phyloP scores from a whole-genome alignment of 2,888 invertebrate genomes.

The Ceraclea dissimilis region DNA sequence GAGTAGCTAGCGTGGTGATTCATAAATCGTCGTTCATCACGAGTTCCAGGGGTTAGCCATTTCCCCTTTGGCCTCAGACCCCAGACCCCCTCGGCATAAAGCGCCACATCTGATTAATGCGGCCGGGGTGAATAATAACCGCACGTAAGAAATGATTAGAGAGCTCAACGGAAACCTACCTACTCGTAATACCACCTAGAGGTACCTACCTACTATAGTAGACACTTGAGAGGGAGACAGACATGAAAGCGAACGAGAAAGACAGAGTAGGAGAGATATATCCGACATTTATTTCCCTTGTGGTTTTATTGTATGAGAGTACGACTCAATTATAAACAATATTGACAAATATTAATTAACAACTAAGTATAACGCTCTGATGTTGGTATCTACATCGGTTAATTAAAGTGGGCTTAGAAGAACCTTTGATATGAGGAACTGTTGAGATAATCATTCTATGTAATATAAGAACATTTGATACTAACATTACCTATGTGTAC shows the following conservation, averaged over 20 bases:
- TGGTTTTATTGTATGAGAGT: neutral
- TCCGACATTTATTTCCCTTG: conserved; percentile 5
- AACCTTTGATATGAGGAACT: conserved; percentile 1
- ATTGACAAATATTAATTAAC: conserved; percentile 2
- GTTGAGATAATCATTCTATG: neutral
- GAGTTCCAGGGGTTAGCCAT: neutral
- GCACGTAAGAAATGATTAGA: conserved; percentile 23
- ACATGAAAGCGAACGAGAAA: neutral
- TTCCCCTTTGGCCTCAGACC: neutral
- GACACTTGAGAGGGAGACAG: neutral
- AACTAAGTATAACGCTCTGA: neutral
- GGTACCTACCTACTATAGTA: too few species aligned
- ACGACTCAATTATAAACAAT: conserved; percentile 2
- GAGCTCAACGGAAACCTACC: neutral
- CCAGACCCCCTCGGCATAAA: neutral
- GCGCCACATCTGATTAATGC: conserved; percentile 16
- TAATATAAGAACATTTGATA: too few species aligned
- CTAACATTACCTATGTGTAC: too few species aligned
- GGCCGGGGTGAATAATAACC: conserved; percentile 21
- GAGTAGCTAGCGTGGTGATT: neutral
- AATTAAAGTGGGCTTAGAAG: conserved; percentile 1
- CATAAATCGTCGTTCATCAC: conserved; percentile 6
- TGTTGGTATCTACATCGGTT: neutral
- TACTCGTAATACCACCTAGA: too few species aligned
- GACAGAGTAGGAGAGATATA: neutral